Evolutionary conservation across 2,888 invertebrate species (phyloP).

Genomic region (Dicranocentrus wangi): DNA sequence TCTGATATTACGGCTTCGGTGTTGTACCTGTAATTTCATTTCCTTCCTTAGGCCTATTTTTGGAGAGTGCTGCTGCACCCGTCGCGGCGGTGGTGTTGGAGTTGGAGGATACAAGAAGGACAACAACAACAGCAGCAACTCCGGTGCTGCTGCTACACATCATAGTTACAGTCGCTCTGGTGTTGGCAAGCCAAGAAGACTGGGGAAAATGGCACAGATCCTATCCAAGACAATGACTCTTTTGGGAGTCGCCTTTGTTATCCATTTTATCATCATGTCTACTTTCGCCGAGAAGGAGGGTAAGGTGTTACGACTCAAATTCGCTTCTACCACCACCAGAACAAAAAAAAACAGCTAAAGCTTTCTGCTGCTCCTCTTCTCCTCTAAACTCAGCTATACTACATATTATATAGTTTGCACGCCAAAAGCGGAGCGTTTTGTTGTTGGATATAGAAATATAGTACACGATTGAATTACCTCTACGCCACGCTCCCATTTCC

Average conservation of each 20-base stretch:
- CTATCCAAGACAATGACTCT: constrained; percentile 70
- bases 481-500: constrained; percentile 23
- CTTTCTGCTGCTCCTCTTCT: too few relatives aligned
- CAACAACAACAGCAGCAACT: constrained; percentile 16
- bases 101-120: not conserved
- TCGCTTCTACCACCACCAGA: not conserved
- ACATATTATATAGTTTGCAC: too few relatives aligned
- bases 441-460: not conserved
- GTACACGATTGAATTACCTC: constrained; percentile 42
- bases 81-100: too few relatives aligned
- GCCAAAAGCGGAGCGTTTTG: too few relatives aligned
- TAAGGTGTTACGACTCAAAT: constrained; percentile 47
- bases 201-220: constrained; percentile 67
- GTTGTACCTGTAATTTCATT: constrained; percentile 56
- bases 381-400: too few relatives aligned
- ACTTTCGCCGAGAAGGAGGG: constrained; percentile 71
- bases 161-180: constrained; percentile 10
- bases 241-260: constrained; percentile 67
- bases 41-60: constrained; percentile 44
- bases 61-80: constrained; percentile 12
- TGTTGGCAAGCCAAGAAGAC: constrained; percentile 42
- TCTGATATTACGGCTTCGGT: constrained; percentile 21
- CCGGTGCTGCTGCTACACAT: constrained; percentile 30
- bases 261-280: constrained; percentile 71
- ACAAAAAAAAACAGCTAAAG: too few relatives aligned